Evolutionary conservation across 2,888 invertebrate species (phyloP).

Genomic region (Eulithis prunata): DNA sequence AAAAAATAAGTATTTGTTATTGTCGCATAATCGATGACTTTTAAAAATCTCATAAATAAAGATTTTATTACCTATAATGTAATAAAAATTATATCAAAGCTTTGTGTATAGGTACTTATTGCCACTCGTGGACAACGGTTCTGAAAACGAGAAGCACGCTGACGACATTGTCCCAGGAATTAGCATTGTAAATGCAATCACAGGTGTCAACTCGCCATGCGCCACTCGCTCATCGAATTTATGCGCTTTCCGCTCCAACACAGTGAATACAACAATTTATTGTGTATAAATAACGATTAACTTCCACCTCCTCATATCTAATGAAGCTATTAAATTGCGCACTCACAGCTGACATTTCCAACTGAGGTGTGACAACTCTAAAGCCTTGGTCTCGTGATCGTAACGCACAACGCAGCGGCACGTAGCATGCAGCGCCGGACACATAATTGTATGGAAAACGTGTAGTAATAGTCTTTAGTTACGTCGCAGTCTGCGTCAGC

Average conservation of each 20-base stretch:
- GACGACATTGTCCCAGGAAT: conserved; percentile 78
- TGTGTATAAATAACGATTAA: conserved; percentile 76
- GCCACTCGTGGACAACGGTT: conserved; percentile 33
- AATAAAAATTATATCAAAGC: conserved; percentile 5
- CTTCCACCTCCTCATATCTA: conserved; percentile 60
- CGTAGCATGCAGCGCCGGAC: too few relatives aligned
- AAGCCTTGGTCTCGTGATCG: too few relatives aligned
- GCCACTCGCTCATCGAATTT: conserved; percentile 79
- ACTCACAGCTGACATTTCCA: conserved; percentile 48
- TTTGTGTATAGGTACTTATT: background rate
- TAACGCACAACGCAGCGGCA: too few relatives aligned
- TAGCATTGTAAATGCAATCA: conserved; percentile 85
- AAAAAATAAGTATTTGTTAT: too few relatives aligned
- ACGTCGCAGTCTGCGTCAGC: too few relatives aligned
- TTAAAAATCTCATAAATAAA: background rate
- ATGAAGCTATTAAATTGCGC: conserved; percentile 67
- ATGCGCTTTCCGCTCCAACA: conserved; percentile 76
- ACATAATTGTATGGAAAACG: too few relatives aligned
- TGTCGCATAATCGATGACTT: background rate
- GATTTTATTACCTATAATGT: background rate
- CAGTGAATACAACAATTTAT: conserved; percentile 78
- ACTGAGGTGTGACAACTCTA: conserved; percentile 33
- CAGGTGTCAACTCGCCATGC: conserved; percentile 80
- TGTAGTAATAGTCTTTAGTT: too few relatives aligned
- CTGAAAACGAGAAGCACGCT: conserved; percentile 62